phyloP scores from a whole-genome alignment of 35 echinoderm and acorn worm genomes.

The Ophiothrix spiculata region DNA sequence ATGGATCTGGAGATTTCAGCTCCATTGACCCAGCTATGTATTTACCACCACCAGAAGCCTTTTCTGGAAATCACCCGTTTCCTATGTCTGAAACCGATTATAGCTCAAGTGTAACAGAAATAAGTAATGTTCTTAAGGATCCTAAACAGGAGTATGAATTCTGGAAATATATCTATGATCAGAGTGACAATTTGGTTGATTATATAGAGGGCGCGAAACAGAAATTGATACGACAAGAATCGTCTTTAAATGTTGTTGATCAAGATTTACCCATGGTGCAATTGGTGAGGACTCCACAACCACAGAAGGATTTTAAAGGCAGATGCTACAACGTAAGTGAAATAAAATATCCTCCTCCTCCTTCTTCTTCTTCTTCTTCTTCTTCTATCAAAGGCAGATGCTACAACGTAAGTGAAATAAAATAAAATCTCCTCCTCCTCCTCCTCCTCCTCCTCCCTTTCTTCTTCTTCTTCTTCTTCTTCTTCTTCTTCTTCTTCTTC shows the following conservation, averaged over 20 bases:
- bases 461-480: too few species aligned
- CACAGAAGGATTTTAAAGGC: background rate
- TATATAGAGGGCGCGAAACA: conserved; percentile 5
- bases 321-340: conserved; percentile 2
- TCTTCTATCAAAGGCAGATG: background rate
- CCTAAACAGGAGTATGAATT: background rate
- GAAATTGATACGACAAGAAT: background rate
- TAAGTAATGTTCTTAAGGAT: background rate
- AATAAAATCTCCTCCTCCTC: too few species aligned
- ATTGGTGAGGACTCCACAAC: background rate
- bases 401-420: conserved; percentile 2
- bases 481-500: too few species aligned
- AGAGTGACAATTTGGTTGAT: background rate
- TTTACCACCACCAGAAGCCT: background rate
- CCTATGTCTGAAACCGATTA: background rate
- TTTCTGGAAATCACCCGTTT: background rate
- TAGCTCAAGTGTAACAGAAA: background rate
- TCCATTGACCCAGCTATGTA: background rate
- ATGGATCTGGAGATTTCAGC: background rate
- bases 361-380: too few species aligned
- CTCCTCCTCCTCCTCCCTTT: too few species aligned
- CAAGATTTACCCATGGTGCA: background rate
- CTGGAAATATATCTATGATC: conserved; percentile 9
- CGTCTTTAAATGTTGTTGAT: background rate
- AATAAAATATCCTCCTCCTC: too few species aligned